Evolutionary conservation across 1,140 invertebrate genomes (phyloP).

Genomic region (Anastrepha ludens): DNA sequence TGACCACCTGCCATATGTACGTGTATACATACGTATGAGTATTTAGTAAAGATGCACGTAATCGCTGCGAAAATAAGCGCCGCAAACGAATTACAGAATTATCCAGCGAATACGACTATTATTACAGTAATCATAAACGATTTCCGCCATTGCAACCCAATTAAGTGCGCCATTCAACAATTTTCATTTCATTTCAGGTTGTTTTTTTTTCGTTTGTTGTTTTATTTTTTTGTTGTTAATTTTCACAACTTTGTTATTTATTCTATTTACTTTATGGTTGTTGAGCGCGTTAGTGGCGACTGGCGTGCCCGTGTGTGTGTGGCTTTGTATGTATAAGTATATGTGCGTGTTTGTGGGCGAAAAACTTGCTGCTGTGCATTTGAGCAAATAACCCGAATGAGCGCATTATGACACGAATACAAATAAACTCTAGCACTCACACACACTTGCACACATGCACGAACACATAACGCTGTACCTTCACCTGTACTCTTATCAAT

Average conservation of each 20-base stretch:
- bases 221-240: not conserved
- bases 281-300: not conserved
- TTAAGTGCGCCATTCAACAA: slow-evolving; percentile 31
- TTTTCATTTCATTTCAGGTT: slow-evolving; percentile 28
- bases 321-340: not conserved
- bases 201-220: not conserved
- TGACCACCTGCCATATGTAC: not conserved
- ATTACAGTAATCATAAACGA: slow-evolving; percentile 44
- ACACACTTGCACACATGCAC: not conserved
- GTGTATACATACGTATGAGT: too few species aligned
- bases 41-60: slow-evolving; percentile 9
- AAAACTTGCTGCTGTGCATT: not conserved
- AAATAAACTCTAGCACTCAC: not conserved
- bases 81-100: not conserved
- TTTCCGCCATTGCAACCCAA: slow-evolving; percentile 37
- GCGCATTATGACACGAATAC: not conserved
- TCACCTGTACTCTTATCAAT: not conserved
- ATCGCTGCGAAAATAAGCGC: slow-evolving; percentile 25
- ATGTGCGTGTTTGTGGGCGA: not conserved
- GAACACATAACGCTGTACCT: not conserved
- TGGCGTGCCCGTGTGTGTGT: not conserved
- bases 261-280: slow-evolving; percentile 15
- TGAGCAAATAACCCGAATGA: not conserved
- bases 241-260: slow-evolving; percentile 26
- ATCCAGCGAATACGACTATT: slow-evolving; percentile 7